Evolutionary conservation across 2,797 vertebrate species (phyloP).

Genomic region (Sebastes alutus): DNA sequence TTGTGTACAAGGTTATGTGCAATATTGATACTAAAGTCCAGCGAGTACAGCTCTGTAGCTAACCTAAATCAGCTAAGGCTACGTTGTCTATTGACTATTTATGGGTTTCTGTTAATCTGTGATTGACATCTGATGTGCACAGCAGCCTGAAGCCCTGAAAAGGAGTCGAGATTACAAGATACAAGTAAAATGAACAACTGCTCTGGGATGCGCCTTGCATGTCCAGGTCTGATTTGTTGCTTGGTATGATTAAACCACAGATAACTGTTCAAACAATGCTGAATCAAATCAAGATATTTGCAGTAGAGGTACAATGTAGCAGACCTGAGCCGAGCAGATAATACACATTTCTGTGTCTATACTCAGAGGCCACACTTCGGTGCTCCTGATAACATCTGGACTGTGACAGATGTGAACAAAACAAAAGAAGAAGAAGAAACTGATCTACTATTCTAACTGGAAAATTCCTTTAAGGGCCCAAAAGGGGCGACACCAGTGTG

Average conservation of each 20-base stretch:
- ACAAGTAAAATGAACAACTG: neutral
- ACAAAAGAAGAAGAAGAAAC: constrained; percentile 2
- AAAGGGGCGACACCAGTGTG: neutral
- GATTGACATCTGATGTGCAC: neutral
- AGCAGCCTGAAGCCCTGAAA: neutral
- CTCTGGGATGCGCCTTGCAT: neutral
- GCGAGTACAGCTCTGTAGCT: neutral
- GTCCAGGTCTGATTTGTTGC: constrained; percentile 21
- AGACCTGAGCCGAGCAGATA: constrained; percentile 4
- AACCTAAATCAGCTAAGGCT: neutral
- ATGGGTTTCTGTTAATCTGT: neutral
- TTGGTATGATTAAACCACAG: constrained; percentile 1
- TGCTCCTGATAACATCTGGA: constrained; percentile 11
- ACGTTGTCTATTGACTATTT: neutral
- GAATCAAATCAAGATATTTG: constrained; percentile 25
- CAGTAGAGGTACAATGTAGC: neutral
- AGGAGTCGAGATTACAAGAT: neutral
- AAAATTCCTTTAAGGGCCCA: neutral
- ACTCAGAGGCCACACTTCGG: constrained; percentile 2
- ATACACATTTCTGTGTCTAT: constrained; percentile 4
- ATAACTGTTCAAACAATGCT: constrained; percentile 23
- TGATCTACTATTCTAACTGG: neutral
- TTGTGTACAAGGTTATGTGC: neutral
- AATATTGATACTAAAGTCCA: neutral
- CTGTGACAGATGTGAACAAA: neutral